Evolutionary conservation across 2,888 invertebrate species (phyloP).

Genomic region (Leptura quadrifasciata): DNA sequence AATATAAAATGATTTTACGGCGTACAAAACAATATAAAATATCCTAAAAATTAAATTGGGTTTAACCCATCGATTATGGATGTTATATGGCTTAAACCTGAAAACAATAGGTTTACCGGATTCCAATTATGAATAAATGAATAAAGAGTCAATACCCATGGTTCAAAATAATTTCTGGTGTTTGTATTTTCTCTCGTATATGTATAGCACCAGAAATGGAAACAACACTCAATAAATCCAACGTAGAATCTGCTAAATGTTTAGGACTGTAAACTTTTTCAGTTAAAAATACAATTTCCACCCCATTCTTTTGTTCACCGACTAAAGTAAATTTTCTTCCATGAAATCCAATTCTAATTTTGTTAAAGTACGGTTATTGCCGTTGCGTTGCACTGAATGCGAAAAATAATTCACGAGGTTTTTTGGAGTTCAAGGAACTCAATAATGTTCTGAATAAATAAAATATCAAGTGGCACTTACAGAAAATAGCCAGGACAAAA

Average conservation of each 20-base stretch:
- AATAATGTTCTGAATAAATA: neutral
- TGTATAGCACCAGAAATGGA: neutral
- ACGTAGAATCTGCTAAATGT: neutral
- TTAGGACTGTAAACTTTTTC: neutral
- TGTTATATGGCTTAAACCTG: no score
- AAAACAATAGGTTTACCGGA: no score
- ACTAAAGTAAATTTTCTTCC: neutral
- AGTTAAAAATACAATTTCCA: neutral
- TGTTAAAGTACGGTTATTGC: neutral
- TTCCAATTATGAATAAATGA: no score
- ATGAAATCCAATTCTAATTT: neutral
- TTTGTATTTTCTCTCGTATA: no score
- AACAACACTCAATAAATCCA: conserved; percentile 1
- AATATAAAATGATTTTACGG: no score
- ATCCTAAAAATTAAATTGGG: no score
- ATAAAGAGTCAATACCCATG: no score
- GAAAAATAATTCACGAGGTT: conserved; percentile 6
- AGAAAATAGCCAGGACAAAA: conserved; percentile 9
- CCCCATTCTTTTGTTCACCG: neutral
- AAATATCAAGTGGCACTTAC: conserved; percentile 6
- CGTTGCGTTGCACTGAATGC: neutral
- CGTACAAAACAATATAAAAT: no score
- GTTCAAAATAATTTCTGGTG: no score
- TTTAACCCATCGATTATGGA: no score
- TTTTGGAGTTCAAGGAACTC: conserved; percentile 2